phyloP scores from a whole-genome alignment of 2,113 vertebrate species.

The Rhodinocichla rosea region DNA sequence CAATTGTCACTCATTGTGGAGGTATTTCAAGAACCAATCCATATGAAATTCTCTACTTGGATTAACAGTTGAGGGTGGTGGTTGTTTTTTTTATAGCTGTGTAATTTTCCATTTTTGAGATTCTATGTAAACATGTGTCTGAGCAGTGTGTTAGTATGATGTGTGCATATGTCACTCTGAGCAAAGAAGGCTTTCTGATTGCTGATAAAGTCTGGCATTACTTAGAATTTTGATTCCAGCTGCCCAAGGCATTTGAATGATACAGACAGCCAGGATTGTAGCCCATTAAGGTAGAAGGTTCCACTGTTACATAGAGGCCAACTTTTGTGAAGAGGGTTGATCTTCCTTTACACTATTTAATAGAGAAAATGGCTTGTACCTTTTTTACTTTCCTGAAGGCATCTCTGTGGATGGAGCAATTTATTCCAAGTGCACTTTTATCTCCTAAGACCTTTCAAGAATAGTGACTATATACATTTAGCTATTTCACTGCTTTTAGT shows the following conservation, averaged over 20 bases:
- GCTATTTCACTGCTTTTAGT: background rate
- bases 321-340: background rate
- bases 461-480: background rate
- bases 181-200: background rate
- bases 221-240: background rate
- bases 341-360: background rate
- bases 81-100: background rate
- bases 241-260: background rate
- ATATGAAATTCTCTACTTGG: background rate
- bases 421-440: background rate
- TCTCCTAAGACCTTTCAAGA: background rate
- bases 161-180: background rate
- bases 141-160: background rate
- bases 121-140: background rate
- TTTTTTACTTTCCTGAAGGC: background rate
- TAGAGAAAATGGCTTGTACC: background rate
- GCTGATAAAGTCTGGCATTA: background rate
- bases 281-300: background rate
- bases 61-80: background rate
- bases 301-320: fast-evolving
- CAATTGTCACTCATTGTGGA: background rate
- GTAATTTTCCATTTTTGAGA: background rate
- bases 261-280: background rate
- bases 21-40: background rate
- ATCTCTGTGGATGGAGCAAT: background rate